Evolutionary conservation across 2,888 invertebrate species (phyloP).

Genomic region (Syritta pipiens): DNA sequence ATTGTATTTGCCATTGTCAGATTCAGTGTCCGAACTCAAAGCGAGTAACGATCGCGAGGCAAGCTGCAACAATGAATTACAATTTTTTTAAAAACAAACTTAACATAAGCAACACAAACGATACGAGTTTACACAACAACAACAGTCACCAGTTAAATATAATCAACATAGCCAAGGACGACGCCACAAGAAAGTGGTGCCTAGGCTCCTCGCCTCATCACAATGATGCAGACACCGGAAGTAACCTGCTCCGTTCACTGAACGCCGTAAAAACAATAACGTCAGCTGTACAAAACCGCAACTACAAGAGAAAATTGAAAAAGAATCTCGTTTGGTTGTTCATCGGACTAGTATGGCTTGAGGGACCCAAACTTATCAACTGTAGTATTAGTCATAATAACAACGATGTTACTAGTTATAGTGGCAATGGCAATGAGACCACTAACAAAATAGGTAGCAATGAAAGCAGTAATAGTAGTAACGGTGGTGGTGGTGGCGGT

Average conservation of each 20-base stretch:
- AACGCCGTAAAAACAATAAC: conserved; percentile 66
- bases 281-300: conserved; percentile 37
- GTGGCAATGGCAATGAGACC: conserved; percentile 53
- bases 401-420: conserved; percentile 58
- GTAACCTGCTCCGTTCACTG: conserved; percentile 18
- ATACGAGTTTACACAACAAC: not conserved
- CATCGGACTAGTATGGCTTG: conserved; percentile 77
- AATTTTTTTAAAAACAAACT: conserved; percentile 8
- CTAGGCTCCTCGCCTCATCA: conserved; percentile 1
- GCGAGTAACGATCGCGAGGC: conserved; percentile 1
- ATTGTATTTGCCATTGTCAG: conserved; percentile 34
- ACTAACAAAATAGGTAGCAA: conserved; percentile 41
- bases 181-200: conserved; percentile 46
- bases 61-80: conserved; percentile 1
- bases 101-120: not conserved
- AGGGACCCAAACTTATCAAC: conserved; percentile 75
- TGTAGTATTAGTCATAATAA: conserved; percentile 73
- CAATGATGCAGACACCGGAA: not conserved
- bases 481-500: conserved; percentile 5
- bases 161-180: conserved; percentile 31
- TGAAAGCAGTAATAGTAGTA: conserved; percentile 31
- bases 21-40: too few species aligned
- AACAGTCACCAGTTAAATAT: conserved; percentile 24
- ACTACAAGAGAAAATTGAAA: conserved; percentile 59
- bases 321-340: conserved; percentile 76